A percentile compares a stretch with the other conserved stretches of the same genome.
Conservation (phyloP, 2,888 invertebrate genomes). For the Rhingia rostrata region DNA sequence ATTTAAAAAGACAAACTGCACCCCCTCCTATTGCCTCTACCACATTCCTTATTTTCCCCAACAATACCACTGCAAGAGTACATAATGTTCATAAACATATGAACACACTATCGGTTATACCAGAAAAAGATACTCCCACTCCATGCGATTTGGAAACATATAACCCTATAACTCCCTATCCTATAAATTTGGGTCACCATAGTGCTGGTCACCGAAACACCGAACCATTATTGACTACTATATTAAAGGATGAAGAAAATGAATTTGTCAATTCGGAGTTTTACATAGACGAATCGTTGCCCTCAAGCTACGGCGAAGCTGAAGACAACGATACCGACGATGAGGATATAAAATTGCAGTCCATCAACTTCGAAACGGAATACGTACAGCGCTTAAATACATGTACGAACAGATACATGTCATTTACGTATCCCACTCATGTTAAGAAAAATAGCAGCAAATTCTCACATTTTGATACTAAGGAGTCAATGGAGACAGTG, state of each 20-base stretch:
- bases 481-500: constrained; percentile 75
- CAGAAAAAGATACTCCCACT: constrained; percentile 72
- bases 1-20: constrained; percentile 68
- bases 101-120: constrained; percentile 73
- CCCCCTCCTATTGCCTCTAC: constrained; percentile 48
- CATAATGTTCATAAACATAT: constrained; percentile 47
- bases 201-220: constrained; percentile 42
- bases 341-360: constrained; percentile 28
- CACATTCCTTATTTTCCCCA: constrained; percentile 30
- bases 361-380: constrained; percentile 27
- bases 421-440: constrained; percentile 51
- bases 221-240: constrained; percentile 44
- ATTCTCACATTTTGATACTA: constrained; percentile 64
- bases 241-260: constrained; percentile 67
- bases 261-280: constrained; percentile 92
- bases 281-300: constrained; percentile 94
- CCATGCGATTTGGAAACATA: constrained; percentile 62
- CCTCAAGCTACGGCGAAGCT: constrained; percentile 87
- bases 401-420: constrained; percentile 44
- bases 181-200: constrained; percentile 66
- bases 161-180: constrained; percentile 57
- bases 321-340: constrained; percentile 44
- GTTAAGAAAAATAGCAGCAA: constrained; percentile 42
- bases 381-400: constrained; percentile 28
- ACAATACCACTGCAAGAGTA: constrained; percentile 31